Evolutionary conservation across 2,888 invertebrate genomes (phyloP), one percentile per base, ranked within the genome.

Genomic region (Agrilus biguttatus): DNA sequence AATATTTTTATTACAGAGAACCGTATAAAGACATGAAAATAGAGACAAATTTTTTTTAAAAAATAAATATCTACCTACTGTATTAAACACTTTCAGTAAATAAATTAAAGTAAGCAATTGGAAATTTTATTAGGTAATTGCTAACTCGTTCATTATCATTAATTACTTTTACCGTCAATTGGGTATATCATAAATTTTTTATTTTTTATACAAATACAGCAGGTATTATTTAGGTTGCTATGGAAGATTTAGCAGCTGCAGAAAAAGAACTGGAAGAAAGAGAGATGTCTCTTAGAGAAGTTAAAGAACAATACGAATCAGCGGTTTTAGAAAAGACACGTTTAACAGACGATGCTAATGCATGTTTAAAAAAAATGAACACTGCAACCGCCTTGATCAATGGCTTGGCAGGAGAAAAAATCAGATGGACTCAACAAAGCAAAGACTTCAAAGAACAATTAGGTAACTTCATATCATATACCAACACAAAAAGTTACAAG

Each of bases 321-420:
- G 96, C 96, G 0, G 90, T 95, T 38, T 78, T 83, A 41, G 93
- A 95, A 59, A 96, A 95, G 59, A 86, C 92, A 66, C 75, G 87
- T 47, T 65, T 95, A 14, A 88, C 86, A 1, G 92, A 93, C 56
- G 95, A 93, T 40, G 93, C 95, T 1, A 91, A 92, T 60, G 78
- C 83, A 0, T 96, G 96, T 56, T 67, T 93, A 36, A 75, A 91
- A 23, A 96, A 96, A 72, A 96, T 96, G 96, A 90, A 85, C 37
- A 91, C 93, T 0, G 96, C 96, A 0, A 92, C 92, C 5, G 87
- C 92, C 2, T 73, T 96, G 14, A 96, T 96, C 46, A 92, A 93
- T 60, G 96, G 96, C 3, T 70, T 96, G 38, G 90, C 90, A 1
- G 96, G 92, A 23, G 88, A 88, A 59, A 92, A 90, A 63, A 52